A percentile compares a stretch with the other conserved stretches of the same genome.
These are phyloP conservation scores for Phymatocera aterrima DNA, from an alignment of 2,888 invertebrate species.

Conservation along the genomic window DNA sequence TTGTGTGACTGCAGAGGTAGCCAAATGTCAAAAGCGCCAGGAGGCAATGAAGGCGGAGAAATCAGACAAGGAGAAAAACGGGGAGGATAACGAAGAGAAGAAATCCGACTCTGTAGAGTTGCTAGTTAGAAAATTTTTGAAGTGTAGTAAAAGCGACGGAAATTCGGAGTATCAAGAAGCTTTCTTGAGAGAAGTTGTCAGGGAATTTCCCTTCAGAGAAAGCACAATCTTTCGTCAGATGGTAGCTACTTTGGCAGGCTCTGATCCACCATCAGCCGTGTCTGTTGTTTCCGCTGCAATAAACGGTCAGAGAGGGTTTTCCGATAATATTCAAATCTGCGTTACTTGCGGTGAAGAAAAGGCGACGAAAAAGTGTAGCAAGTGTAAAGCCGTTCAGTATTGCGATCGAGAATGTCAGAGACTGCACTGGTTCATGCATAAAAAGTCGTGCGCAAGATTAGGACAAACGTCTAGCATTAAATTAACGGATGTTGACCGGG, in stretches of 20 bases:
- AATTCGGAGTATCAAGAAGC: slow-evolving; percentile 79
- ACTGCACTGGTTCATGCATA: slow-evolving; percentile 94
- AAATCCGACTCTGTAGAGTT: slow-evolving; percentile 83
- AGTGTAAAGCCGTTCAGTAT: slow-evolving; percentile 95
- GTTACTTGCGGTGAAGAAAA: slow-evolving; percentile 92
- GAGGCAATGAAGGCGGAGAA: slow-evolving; percentile 75
- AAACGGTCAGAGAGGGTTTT: slow-evolving; percentile 91
- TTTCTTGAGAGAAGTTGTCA: slow-evolving; percentile 89
- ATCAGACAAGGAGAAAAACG: slow-evolving; percentile 69
- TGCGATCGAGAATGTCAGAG: slow-evolving; percentile 97
- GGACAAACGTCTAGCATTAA: slow-evolving; percentile 63
- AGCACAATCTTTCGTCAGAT: slow-evolving; percentile 93
- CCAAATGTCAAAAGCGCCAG: slow-evolving; percentile 83
- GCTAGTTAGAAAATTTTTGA: slow-evolving; percentile 85
- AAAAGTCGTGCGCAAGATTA: slow-evolving; percentile 87
- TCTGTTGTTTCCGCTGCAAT: slow-evolving; percentile 87
- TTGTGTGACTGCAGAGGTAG: slow-evolving; percentile 84
- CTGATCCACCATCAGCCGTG: slow-evolving; percentile 84
- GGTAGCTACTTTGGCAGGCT: slow-evolving; percentile 85
- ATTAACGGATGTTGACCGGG: slow-evolving; percentile 63
- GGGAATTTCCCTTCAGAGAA: slow-evolving; percentile 94
- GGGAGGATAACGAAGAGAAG: slow-evolving; percentile 68
- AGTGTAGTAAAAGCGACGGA: slow-evolving; percentile 84
- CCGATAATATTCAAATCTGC: slow-evolving; percentile 83
- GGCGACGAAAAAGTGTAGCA: slow-evolving; percentile 94